Evolutionary conservation across 1,140 invertebrate genomes (phyloP).

Genomic region (Saccostrea cuccullata): DNA sequence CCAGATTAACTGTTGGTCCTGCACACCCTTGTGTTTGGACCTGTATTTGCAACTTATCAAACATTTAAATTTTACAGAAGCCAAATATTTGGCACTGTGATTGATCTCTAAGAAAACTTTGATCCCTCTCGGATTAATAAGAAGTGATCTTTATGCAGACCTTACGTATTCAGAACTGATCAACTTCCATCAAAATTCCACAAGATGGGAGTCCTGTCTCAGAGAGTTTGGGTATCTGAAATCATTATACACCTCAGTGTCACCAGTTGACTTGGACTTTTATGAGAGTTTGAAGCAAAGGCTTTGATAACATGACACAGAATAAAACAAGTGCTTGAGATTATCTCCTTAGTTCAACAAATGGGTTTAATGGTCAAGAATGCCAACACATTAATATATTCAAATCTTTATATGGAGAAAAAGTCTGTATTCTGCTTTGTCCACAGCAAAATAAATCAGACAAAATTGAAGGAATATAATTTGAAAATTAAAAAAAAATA

Average conservation of each 20-base stretch:
- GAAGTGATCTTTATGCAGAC: neutral
- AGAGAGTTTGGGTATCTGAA: neutral
- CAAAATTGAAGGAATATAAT: too few species aligned
- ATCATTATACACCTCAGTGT: neutral
- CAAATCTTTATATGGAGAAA: too few species aligned
- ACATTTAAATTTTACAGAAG: constrained; percentile 29
- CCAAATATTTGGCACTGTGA: constrained; percentile 17
- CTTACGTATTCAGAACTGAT: neutral
- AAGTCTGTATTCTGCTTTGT: too few species aligned
- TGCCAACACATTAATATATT: too few species aligned
- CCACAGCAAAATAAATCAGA: too few species aligned
- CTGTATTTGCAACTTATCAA: constrained; percentile 25
- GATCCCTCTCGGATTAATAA: neutral
- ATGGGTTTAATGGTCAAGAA: too few species aligned
- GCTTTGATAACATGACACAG: constrained; percentile 9
- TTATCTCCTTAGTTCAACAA: neutral
- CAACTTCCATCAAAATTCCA: constrained; percentile 23
- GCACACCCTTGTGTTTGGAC: neutral
- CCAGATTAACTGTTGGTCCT: neutral
- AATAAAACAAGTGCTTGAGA: constrained; percentile 5
- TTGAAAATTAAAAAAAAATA: too few species aligned
- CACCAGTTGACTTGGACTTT: constrained; percentile 18
- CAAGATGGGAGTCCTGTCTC: neutral
- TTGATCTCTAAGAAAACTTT: constrained; percentile 7
- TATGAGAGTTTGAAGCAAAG: constrained; percentile 10